Evolutionary conservation across 2,888 invertebrate genomes (phyloP), one percentile per base, ranked within the genome.

Genomic region (Drosophila paranaensis): DNA sequence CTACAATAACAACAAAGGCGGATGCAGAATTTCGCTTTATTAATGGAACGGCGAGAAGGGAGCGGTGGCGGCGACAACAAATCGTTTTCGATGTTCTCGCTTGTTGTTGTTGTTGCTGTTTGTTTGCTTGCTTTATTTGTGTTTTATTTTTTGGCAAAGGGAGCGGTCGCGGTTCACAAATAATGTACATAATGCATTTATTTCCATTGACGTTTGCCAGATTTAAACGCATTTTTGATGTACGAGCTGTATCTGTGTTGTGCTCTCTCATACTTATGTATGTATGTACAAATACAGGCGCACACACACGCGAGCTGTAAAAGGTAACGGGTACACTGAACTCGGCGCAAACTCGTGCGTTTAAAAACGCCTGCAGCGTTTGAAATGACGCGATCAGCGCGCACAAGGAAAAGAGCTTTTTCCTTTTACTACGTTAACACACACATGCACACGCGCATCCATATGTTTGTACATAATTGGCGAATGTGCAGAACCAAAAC

Each of bases 321-420:
- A 84, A 87, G 89, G 84, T 84, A 85, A 89, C 88, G 88, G 62
- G 84, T 85, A 79, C 89, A 89, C 79, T 85, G 84, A 85, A 85
- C 84, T 81, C 81, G 33, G 51, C 46, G 46, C 63, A 51, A 63
- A 40, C 55, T 56, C 50, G 64, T 68, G 64, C 75, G 64, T 67
- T 66, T n/a, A 40, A 74, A 66, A 74, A 58, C 66, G 67, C 55
- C 13, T 58, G 63, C 48, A 66, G 61, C 60, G 35, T 62, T 77
- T 56, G 61, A 56, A 58, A 67, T 75, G 63, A 75, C 55, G 77
- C 61, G 76, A 75, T 67, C 63, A 25, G 9, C 56, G 40, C 48
- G 42, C 45, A 58, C 43, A 75, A 75, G 79, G 71, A 77, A 77
- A 79, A 79, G 75, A 75, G 76, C 79, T 67, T 50, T 77, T 75